These are phyloP conservation scores for Motacilla tschutschensis DNA, from an alignment of 2,113 vertebrate genomes.

Conservation along the genomic window DNA sequence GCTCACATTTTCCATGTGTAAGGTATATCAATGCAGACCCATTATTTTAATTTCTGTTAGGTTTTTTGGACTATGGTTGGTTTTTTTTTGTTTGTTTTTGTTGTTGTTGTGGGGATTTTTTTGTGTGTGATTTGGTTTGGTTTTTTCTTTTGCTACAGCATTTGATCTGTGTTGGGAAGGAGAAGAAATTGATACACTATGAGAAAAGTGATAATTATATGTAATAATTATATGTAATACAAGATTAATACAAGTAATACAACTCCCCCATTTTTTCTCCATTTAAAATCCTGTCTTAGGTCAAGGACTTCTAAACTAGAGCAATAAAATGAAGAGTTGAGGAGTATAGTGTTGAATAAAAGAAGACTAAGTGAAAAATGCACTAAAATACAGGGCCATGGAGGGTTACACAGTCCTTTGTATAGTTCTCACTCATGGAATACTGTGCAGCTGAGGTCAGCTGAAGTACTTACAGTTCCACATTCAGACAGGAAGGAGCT, in stretches of 20 bases:
- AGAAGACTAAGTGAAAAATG: neutral
- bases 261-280: fast-evolving
- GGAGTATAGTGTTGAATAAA: neutral
- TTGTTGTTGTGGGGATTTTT: no score
- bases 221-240: neutral
- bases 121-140: neutral
- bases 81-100: neutral
- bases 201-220: neutral
- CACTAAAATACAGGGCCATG: neutral
- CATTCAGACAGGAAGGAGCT: neutral
- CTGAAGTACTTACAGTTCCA: neutral
- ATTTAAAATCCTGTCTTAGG: neutral
- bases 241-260: neutral
- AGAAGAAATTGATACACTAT: neutral
- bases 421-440: neutral
- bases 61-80: neutral
- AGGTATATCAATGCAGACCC: neutral
- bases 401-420: neutral
- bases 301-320: neutral
- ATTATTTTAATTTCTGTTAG: neutral
- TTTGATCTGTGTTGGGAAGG: neutral
- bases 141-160: neutral
- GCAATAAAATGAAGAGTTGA: neutral
- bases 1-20: neutral
- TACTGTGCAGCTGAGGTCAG: neutral